Evolutionary conservation across 37 sponge, comb jelly and placozoan species (phyloP).

Genomic region (Ianthella basta): DNA sequence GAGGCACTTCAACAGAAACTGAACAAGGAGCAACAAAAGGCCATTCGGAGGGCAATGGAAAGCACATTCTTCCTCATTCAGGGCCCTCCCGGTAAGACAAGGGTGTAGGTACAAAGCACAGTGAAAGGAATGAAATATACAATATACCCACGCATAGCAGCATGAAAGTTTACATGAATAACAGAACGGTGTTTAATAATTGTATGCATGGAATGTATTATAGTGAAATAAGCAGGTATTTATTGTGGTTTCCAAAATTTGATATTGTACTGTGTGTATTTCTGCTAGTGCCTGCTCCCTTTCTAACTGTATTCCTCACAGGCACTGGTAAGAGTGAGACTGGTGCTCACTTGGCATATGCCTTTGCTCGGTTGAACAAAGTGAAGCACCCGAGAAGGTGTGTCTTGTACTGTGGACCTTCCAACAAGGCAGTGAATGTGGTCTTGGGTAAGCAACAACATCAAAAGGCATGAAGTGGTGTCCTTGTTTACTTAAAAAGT

Average conservation of each 20-base stretch:
- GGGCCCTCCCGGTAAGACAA: slow-evolving; percentile 64
- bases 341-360: slow-evolving; percentile 35
- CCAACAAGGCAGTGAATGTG: slow-evolving; percentile 67
- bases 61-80: slow-evolving; percentile 45
- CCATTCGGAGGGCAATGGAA: slow-evolving; percentile 16
- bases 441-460: slow-evolving; percentile 39
- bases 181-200: too few relatives aligned
- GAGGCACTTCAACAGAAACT: background rate
- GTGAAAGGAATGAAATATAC: too few relatives aligned
- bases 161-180: too few relatives aligned
- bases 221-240: too few relatives aligned
- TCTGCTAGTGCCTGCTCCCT: too few relatives aligned
- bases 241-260: too few relatives aligned
- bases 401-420: slow-evolving; percentile 65
- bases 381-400: background rate
- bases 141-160: too few relatives aligned
- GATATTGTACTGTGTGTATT: too few relatives aligned
- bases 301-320: background rate
- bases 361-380: slow-evolving; percentile 13
- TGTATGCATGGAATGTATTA: too few relatives aligned
- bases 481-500: too few relatives aligned
- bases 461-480: too few relatives aligned
- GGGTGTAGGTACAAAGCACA: too few relatives aligned
- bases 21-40: slow-evolving; percentile 19
- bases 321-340: slow-evolving; percentile 35